Evolutionary conservation across 1,140 invertebrate species (phyloP).

Genomic region (Pararge aegeria): DNA sequence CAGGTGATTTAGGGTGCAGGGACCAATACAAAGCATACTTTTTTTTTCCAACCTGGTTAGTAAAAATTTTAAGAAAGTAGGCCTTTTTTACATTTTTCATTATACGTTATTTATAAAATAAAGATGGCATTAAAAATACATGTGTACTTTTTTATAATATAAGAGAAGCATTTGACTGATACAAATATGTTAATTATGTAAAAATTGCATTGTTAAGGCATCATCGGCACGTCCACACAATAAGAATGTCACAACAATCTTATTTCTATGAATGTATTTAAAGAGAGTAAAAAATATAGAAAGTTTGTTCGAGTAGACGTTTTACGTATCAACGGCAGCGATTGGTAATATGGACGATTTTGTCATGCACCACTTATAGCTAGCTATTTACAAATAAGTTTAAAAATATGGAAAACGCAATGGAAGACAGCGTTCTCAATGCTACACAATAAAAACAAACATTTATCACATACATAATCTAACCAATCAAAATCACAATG

Average conservation of each 20-base stretch:
- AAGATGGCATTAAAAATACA: too few species aligned
- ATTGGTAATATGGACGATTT: conserved; percentile 46
- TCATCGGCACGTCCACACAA: conserved; percentile 29
- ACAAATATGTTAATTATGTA: neutral
- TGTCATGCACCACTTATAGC: conserved; percentile 63
- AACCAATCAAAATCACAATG: conserved; percentile 74
- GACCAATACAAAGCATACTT: too few species aligned
- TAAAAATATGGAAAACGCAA: conserved; percentile 66
- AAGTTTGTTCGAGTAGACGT: conserved; percentile 55
- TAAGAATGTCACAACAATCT: conserved; percentile 56
- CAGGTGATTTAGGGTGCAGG: too few species aligned
- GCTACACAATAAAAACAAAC: conserved; percentile 57
- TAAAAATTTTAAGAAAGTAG: too few species aligned
- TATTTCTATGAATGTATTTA: conserved; percentile 49
- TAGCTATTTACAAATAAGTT: conserved; percentile 58
- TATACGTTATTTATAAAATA: too few species aligned
- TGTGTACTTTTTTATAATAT: neutral
- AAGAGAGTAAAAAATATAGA: conserved; percentile 32
- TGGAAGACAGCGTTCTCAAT: conserved; percentile 71
- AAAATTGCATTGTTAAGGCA: conserved; percentile 56
- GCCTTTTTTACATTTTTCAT: too few species aligned
- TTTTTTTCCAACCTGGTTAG: too few species aligned
- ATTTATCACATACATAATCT: conserved; percentile 72
- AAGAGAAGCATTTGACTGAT: conserved; percentile 12
- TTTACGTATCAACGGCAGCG: conserved; percentile 61